These are phyloP conservation scores for Pseudochromis fuscus DNA, from an alignment of 2,797 vertebrate genomes.

Conservation along the genomic window DNA sequence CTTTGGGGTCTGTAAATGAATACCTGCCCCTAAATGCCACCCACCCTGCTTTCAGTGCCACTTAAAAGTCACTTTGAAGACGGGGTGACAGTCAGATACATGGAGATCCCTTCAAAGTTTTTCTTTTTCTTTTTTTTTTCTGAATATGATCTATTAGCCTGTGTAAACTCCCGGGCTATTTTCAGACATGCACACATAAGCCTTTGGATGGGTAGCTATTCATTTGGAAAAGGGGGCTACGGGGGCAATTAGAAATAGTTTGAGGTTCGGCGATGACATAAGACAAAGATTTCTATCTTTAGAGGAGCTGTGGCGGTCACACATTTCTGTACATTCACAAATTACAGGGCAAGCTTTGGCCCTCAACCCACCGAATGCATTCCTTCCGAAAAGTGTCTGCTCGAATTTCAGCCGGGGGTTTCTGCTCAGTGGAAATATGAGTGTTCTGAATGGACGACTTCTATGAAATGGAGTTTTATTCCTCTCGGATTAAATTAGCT, in stretches of 20 bases:
- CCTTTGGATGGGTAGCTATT: conserved; percentile 80
- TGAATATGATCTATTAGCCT: conserved; percentile 77
- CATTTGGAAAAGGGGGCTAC: conserved; percentile 82
- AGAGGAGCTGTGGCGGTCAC: conserved; percentile 82
- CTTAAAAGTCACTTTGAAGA: conserved; percentile 78
- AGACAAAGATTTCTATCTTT: conserved; percentile 88
- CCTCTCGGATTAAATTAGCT: conserved; percentile 83
- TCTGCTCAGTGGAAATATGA: conserved; percentile 83
- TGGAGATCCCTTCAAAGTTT: conserved; percentile 64
- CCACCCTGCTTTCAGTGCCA: conserved; percentile 70
- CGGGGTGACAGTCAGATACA: conserved; percentile 56
- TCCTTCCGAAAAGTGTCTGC: conserved; percentile 88
- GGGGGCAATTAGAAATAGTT: conserved; percentile 85
- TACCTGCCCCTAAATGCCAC: conserved; percentile 75
- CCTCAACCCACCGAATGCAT: conserved; percentile 86
- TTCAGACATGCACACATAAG: conserved; percentile 78
- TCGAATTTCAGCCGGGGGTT: conserved; percentile 86
- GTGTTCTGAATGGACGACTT: conserved; percentile 84
- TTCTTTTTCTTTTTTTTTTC: conserved; percentile 37
- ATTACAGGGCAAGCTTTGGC: conserved; percentile 86
- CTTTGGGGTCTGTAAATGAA: conserved; percentile 76
- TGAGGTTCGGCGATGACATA: conserved; percentile 85
- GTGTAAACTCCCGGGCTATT: conserved; percentile 79
- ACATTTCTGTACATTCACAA: conserved; percentile 88
- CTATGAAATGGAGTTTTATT: conserved; percentile 85